Evolutionary conservation across 1,140 invertebrate species (phyloP).

Genomic region (Helicoverpa zea): DNA sequence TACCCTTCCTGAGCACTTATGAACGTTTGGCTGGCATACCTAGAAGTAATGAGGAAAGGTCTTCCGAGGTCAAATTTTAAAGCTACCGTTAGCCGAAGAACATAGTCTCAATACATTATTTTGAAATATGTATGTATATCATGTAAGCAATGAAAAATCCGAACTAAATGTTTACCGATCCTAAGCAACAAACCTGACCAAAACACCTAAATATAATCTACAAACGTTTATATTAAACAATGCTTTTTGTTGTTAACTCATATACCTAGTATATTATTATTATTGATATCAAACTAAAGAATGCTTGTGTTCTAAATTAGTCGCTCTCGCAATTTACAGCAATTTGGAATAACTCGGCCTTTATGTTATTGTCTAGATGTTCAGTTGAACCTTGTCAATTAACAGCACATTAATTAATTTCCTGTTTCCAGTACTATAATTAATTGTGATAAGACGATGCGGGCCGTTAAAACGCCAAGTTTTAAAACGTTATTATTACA

Average conservation of each 20-base stretch:
- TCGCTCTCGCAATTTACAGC: conserved; percentile 9
- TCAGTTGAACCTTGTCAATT: conserved; percentile 28
- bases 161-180: background rate
- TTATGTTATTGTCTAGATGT: conserved; percentile 40
- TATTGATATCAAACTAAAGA: conserved; percentile 42
- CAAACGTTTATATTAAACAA: conserved; percentile 30
- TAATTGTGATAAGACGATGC: conserved; percentile 44
- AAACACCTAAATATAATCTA: conserved; percentile 14
- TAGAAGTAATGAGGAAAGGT: conserved; percentile 13
- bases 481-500: conserved; percentile 1
- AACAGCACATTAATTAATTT: conserved; percentile 34
- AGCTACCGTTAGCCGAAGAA: too few species aligned
- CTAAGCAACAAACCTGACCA: conserved; percentile 5
- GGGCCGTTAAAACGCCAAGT: conserved; percentile 19
- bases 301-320: conserved; percentile 54
- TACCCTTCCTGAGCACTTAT: too few species aligned
- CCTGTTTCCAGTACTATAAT: conserved; percentile 32
- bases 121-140: conserved; percentile 5
- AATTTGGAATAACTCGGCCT: conserved; percentile 28
- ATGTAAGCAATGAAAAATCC: conserved; percentile 15
- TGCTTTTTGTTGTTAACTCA: conserved; percentile 50
- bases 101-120: too few species aligned
- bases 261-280: conserved; percentile 43
- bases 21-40: too few species aligned
- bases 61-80: conserved; percentile 23